Percentiles rank a stretch among this genome's conserved stretches.
These are phyloP conservation scores for Eurypyga helias DNA, from an alignment of 2,113 vertebrate genomes.

Conservation along the genomic window DNA sequence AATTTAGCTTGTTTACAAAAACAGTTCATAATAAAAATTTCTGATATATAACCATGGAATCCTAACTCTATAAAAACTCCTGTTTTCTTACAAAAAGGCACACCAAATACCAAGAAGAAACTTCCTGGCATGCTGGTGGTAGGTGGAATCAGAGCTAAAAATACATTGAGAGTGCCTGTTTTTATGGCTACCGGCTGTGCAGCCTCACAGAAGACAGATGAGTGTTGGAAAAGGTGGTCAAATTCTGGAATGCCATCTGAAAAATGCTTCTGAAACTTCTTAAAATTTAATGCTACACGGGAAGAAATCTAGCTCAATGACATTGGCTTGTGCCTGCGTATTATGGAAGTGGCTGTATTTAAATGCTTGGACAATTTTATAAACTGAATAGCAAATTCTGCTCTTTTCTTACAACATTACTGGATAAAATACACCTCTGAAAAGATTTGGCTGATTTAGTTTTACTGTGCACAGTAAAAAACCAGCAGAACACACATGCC, in stretches of 20 bases:
- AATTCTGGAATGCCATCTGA: not conserved
- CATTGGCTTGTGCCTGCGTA: not conserved
- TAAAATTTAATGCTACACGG: not conserved
- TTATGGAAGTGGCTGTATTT: not conserved
- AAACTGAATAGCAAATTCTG: not conserved
- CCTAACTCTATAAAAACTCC: not conserved
- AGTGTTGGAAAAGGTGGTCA: not conserved
- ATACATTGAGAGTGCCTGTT: not conserved
- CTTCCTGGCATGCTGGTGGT: not conserved
- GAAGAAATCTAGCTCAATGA: not conserved
- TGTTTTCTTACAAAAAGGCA: not conserved
- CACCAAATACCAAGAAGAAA: not conserved
- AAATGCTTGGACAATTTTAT: not conserved
- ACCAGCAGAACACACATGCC: not conserved
- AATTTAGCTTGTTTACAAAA: constrained; percentile 54
- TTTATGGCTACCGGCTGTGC: not conserved
- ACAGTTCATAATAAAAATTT: constrained; percentile 34
- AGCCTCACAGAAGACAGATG: not conserved
- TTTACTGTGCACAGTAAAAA: not conserved
- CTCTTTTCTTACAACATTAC: not conserved
- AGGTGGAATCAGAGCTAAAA: not conserved
- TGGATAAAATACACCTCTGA: not conserved
- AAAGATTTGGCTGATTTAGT: not conserved
- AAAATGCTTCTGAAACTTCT: not conserved
- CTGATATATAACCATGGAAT: constrained; percentile 18